Base-by-base conservation (phyloP, 2,113 vertebrate genomes). In the Ibidorhyncha struthersii region DNA sequence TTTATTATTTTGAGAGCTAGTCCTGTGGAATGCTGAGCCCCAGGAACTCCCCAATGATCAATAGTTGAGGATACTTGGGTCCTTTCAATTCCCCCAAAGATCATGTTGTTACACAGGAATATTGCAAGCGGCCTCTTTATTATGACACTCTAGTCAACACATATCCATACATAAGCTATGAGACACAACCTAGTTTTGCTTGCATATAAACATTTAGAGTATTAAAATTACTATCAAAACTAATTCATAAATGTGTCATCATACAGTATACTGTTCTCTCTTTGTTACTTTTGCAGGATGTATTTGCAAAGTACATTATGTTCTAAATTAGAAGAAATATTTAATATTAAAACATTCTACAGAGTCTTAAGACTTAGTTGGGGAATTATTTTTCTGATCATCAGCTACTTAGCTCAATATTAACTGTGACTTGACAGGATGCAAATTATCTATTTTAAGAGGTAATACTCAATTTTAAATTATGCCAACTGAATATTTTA, bases 61-160 rank as follows among this genome's bases (percentile, higher is more conserved):
- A 8, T 0, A 81, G 25, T 0, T 83, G 49, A 71, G 13, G 23
- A 43, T 53, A 53, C 25, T 14, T 3, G 2, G 15, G 32, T 70
- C 62, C 25, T 82, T 63, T 62, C 18, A 63, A 6, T 82, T 67
- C 71, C 66, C 26, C 76, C 10, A 67, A 73, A 52, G 2, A 38
- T 40, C 34, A n/a, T 7, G 3, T 10, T 72, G 16, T 32, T 76
- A 50, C 14, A 36, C 8, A 50, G 47, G 12, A 71, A 32, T 74
- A 76, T 3, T 27, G 32, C 47, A 67, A 85, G 38, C 30, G 73
- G 69, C 20, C 50, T 71, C 34, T 71, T 82, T 36, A 66, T 27
- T 38, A 14, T 0, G 1, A 52, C 36, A 21, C 9, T 36, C 50
- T 30, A 8, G 26, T 38, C 56, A 88, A 82, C 30, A 76, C 79